Conservation (phyloP, 2,797 vertebrate species). For the Megaceryle alcyon region DNA sequence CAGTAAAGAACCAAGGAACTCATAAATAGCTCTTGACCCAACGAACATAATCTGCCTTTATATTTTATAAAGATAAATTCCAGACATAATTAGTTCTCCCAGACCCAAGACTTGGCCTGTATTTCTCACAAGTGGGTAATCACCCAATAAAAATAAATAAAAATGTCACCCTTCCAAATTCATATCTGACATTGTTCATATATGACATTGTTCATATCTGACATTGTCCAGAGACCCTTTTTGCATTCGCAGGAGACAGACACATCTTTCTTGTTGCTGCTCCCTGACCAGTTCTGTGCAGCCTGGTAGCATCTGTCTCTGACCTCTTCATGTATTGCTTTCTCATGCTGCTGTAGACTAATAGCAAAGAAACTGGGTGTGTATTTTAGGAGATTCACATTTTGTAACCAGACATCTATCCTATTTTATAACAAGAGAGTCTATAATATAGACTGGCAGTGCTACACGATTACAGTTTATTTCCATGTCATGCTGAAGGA, state of each 20-base stretch:
- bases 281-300: background rate
- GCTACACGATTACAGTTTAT: background rate
- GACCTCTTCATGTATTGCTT: background rate
- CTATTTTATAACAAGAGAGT: background rate
- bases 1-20: background rate
- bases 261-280: background rate
- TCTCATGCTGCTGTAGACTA: background rate
- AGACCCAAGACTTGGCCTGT: slow-evolving; percentile 9
- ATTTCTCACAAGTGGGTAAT: slow-evolving; percentile 27
- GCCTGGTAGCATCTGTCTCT: background rate
- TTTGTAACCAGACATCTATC: background rate
- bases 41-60: slow-evolving; percentile 23
- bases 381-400: background rate
- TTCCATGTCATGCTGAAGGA: background rate
- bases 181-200: background rate
- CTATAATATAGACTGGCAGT: background rate
- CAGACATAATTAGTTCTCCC: slow-evolving; percentile 37
- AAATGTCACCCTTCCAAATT: slow-evolving; percentile 20
- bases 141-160: slow-evolving; percentile 43
- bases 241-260: background rate
- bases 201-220: background rate
- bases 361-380: background rate
- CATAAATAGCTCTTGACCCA: slow-evolving; percentile 15
- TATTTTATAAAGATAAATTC: slow-evolving; percentile 59
- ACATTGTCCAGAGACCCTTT: background rate